Evolutionary conservation across 2,113 vertebrate species (phyloP).

Genomic region (Ctenodactylus gundi): DNA sequence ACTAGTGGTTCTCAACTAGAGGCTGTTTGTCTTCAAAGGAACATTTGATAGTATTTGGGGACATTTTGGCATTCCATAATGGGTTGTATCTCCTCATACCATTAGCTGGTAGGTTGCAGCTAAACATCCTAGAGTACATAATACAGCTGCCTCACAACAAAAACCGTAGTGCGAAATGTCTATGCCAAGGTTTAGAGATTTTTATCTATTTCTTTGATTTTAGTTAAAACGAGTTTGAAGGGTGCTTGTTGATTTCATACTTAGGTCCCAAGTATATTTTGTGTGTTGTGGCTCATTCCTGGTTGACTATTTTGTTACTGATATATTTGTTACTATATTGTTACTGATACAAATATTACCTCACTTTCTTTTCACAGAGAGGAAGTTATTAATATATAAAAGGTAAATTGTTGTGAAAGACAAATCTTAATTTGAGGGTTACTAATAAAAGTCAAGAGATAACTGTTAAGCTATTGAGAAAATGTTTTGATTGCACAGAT

Average conservation of each 20-base stretch:
- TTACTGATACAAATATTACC: neutral
- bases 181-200: neutral
- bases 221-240: neutral
- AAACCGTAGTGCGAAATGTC: neutral
- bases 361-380: slow-evolving; percentile 11
- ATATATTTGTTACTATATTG: no score
- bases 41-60: neutral
- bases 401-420: slow-evolving; percentile 15
- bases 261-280: slow-evolving; percentile 24
- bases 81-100: neutral
- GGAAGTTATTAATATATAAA: neutral
- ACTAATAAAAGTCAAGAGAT: slow-evolving; percentile 20
- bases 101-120: neutral
- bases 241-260: neutral
- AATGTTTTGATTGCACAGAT: neutral
- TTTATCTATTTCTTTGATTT: neutral
- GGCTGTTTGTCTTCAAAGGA: neutral
- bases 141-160: neutral
- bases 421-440: slow-evolving; percentile 24
- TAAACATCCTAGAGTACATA: neutral
- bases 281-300: neutral
- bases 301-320: slow-evolving; percentile 15
- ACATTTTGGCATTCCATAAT: neutral
- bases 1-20: neutral
- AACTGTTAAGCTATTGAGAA: slow-evolving; percentile 1